Conservation (phyloP, 1,140 invertebrate species). For the Ips nitidus region DNA sequence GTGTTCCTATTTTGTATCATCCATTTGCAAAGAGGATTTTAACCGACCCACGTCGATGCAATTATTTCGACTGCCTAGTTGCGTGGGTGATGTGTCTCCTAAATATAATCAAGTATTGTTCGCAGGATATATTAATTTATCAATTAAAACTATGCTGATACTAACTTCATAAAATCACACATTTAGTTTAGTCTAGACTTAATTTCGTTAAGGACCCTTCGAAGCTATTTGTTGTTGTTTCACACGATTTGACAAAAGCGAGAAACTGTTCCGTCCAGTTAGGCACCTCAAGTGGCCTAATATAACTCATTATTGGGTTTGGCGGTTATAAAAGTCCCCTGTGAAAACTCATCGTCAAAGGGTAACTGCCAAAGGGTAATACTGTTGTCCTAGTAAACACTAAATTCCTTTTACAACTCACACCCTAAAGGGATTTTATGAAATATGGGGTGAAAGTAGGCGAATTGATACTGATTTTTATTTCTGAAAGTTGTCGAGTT, state of each 20-base stretch:
- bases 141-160: not conserved
- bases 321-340: slow-evolving; percentile 44
- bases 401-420: slow-evolving; percentile 21
- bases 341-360: slow-evolving; percentile 39
- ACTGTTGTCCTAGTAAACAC: slow-evolving; percentile 26
- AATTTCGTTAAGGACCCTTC: not conserved
- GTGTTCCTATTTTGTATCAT: slow-evolving; percentile 7
- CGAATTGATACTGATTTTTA: no score
- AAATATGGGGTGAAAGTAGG: not conserved
- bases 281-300: slow-evolving; percentile 39
- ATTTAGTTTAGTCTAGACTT: not conserved
- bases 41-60: slow-evolving; percentile 6
- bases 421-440: slow-evolving; percentile 16
- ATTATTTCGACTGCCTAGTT: not conserved
- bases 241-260: slow-evolving; percentile 27
- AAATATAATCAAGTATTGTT: not conserved
- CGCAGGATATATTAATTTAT: not conserved
- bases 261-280: slow-evolving; percentile 41
- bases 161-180: not conserved
- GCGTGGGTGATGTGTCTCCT: not conserved
- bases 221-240: slow-evolving; percentile 26
- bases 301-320: slow-evolving; percentile 43
- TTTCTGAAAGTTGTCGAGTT: no score
- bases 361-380: slow-evolving; percentile 20
- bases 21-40: slow-evolving; percentile 8